Percentiles rank a stretch among this genome's conserved stretches.
These are phyloP conservation scores for Anarhynchus alexandrinus DNA, from an alignment of 2,113 vertebrate species.

Conservation along the genomic window DNA sequence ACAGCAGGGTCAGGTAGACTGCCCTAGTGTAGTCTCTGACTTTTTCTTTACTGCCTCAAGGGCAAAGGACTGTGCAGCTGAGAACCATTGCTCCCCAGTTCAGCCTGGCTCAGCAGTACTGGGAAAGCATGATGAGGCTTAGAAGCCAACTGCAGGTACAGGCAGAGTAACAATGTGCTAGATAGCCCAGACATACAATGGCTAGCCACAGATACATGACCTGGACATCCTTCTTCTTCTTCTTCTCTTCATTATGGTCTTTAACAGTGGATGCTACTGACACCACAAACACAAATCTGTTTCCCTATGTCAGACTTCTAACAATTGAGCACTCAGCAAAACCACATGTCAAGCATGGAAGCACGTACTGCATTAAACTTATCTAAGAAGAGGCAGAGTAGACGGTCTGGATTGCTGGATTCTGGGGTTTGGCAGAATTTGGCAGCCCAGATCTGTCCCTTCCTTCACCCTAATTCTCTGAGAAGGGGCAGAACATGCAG, in stretches of 20 bases:
- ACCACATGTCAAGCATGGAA: neutral
- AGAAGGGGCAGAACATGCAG: neutral
- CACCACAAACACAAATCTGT: neutral
- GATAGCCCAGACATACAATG: too few species aligned
- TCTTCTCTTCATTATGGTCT: neutral
- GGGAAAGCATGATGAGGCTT: neutral
- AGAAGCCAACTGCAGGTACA: neutral
- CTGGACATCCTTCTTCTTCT: neutral
- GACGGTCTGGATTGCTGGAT: neutral
- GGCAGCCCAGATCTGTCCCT: neutral
- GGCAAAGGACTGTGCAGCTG: neutral
- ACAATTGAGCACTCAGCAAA: neutral
- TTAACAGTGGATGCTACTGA: neutral
- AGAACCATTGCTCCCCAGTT: neutral
- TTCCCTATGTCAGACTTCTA: neutral
- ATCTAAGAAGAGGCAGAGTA: neutral
- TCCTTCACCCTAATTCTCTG: neutral
- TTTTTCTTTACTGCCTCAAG: neutral
- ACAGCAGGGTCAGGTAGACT: neutral
- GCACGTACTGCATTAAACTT: neutral
- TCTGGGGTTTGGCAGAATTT: neutral
- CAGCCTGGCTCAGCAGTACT: neutral
- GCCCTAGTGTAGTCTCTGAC: accelerated
- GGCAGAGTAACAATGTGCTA: neutral
- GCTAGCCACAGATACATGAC: neutral